phyloP scores from a whole-genome alignment of 2,113 vertebrate species.

The Cyprinodon variegatus region DNA sequence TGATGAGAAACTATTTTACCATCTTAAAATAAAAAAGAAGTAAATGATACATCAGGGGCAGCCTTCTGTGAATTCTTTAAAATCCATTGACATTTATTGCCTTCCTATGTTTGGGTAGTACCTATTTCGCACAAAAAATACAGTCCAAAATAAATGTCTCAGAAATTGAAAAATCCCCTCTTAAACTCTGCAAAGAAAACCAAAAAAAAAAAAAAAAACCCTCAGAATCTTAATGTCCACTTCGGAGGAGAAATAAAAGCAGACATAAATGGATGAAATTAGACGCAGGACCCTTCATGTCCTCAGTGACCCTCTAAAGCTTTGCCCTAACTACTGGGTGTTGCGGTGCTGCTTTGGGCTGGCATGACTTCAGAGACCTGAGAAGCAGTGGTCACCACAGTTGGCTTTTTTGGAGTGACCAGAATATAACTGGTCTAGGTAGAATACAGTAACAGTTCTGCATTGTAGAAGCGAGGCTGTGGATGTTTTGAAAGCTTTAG shows the following conservation, averaged over 20 bases:
- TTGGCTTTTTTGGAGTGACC: constrained; percentile 23
- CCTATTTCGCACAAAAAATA: neutral
- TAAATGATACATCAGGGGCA: too few relatives aligned
- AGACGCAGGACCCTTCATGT: constrained; percentile 17
- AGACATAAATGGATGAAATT: constrained; percentile 17
- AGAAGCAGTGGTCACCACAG: constrained; percentile 20
- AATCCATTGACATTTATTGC: neutral
- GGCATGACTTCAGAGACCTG: constrained; percentile 43
- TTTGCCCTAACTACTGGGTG: constrained; percentile 48
- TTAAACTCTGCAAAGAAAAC: neutral
- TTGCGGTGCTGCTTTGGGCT: constrained; percentile 38
- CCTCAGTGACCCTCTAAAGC: constrained; percentile 42
- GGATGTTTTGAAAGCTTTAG: neutral
- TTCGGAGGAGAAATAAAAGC: constrained; percentile 10
- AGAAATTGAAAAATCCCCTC: neutral
- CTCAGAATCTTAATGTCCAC: neutral
- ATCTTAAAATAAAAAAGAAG: too few relatives aligned
- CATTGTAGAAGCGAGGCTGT: neutral
- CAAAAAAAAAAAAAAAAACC: neutral
- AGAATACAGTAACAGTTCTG: constrained; percentile 14
- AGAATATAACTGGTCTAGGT: constrained; percentile 27
- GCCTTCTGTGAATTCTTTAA: neutral
- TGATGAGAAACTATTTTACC: neutral
- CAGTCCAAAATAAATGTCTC: constrained; percentile 3
- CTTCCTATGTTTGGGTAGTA: constrained; percentile 1